Conservation (phyloP, 92 coral and sea anemone genomes). For the Palythoa grandis region DNA sequence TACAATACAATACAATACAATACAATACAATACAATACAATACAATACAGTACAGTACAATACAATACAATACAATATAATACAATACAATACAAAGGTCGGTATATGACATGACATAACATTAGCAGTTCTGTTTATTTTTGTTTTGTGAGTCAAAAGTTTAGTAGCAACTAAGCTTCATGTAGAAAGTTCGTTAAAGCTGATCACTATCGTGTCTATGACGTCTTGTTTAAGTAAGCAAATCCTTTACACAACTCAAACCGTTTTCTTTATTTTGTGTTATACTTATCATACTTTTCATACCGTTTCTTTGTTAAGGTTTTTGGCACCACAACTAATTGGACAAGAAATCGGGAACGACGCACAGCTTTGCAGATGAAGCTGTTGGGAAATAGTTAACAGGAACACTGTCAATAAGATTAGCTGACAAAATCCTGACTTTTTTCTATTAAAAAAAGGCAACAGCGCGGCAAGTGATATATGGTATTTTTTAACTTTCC, state of each 20-base stretch:
- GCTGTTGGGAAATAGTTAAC: conserved; percentile 42
- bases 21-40: background rate
- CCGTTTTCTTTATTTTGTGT: background rate
- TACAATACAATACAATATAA: no score
- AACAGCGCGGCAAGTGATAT: no score
- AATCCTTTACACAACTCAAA: background rate
- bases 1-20: background rate
- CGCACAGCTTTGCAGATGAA: conserved; percentile 88
- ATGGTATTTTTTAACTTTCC: no score
- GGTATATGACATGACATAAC: conserved; percentile 3
- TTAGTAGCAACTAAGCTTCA: no score
- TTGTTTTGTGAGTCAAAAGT: no score
- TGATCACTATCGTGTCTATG: no score
- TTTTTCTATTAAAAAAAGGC: no score
- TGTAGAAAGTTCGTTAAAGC: no score
- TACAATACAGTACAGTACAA: background rate
- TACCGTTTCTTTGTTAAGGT: conserved; percentile 92
- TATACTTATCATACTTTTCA: background rate
- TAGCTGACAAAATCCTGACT: no score
- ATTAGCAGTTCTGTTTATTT: background rate
- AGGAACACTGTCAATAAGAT: background rate
- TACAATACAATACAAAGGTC: no score
- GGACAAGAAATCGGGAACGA: conserved; percentile 96
- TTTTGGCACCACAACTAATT: conserved; percentile 79
- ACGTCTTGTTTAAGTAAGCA: no score